These are phyloP conservation scores for Dexiosoma caninum DNA, from an alignment of 2,888 invertebrate genomes.

Conservation along the genomic window DNA sequence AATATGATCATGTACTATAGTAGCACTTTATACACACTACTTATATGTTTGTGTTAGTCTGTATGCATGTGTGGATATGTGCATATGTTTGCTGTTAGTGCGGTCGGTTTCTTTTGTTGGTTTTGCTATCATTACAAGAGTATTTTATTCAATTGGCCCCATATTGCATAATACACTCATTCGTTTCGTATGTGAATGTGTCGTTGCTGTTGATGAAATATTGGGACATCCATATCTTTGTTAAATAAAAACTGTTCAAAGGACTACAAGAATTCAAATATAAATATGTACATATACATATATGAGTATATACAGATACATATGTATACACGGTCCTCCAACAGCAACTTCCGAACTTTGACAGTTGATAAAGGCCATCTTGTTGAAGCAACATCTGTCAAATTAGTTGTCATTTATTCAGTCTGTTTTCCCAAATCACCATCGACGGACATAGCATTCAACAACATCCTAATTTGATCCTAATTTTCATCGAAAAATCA, in stretches of 20 bases:
- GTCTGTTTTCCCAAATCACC: too few relatives aligned
- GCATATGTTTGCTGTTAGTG: constrained; percentile 18
- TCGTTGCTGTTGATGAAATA: constrained; percentile 40
- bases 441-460: too few relatives aligned
- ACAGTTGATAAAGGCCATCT: too few relatives aligned
- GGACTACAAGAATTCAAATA: constrained; percentile 22
- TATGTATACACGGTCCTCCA: too few relatives aligned
- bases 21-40: not conserved
- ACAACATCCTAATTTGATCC: too few relatives aligned
- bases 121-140: constrained; percentile 25
- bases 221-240: constrained; percentile 48
- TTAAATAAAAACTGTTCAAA: constrained; percentile 43
- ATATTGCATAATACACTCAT: constrained; percentile 44
- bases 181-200: constrained; percentile 10
- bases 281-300: not conserved
- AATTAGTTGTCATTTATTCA: too few relatives aligned
- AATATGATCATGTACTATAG: constrained; percentile 15
- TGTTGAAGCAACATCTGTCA: too few relatives aligned
- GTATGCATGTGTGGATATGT: not conserved
- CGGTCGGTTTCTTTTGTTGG: constrained; percentile 4
- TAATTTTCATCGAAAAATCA: too few relatives aligned
- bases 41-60: not conserved
- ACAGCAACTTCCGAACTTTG: too few relatives aligned
- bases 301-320: not conserved
- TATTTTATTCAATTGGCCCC: constrained; percentile 49